Percentiles rank a stretch among this genome's conserved stretches.
phyloP scores from a whole-genome alignment of 2,888 invertebrate genomes.

The Xiphydria camelus region DNA sequence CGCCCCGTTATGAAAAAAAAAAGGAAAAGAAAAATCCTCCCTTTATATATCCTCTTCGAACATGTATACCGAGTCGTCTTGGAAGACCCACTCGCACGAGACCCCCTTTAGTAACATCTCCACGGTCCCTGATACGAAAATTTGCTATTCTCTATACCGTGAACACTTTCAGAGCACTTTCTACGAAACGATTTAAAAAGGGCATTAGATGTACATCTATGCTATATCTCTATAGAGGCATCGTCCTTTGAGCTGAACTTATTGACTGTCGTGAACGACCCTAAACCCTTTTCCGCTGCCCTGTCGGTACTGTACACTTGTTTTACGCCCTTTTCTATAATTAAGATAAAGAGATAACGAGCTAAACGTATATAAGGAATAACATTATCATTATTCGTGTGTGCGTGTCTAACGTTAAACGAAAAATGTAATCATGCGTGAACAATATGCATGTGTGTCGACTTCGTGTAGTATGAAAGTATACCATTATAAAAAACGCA shows the following conservation, averaged over 20 bases:
- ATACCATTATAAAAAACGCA: constrained; percentile 1
- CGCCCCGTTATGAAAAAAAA: too few relatives aligned
- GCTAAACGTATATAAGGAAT: constrained; percentile 4
- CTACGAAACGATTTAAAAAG: constrained; percentile 1
- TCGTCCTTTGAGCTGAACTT: not conserved
- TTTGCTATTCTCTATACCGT: too few relatives aligned
- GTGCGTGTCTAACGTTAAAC: constrained; percentile 4
- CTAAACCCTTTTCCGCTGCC: constrained; percentile 21
- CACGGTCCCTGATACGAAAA: too few relatives aligned
- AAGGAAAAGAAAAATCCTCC: too few relatives aligned
- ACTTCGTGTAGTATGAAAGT: constrained; percentile 17
- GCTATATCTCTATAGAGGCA: not conserved
- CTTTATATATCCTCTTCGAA: too few relatives aligned
- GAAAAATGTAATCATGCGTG: constrained; percentile 3
- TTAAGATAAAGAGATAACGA: constrained; percentile 3
- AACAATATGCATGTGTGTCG: constrained; percentile 7
- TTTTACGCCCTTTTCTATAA: constrained; percentile 28
- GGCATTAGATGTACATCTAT: not conserved
- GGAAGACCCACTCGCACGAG: too few relatives aligned
- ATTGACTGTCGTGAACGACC: constrained; percentile 3
- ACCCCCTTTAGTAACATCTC: too few relatives aligned
- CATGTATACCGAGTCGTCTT: too few relatives aligned
- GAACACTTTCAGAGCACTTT: constrained; percentile 4
- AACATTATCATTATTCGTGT: constrained; percentile 8
- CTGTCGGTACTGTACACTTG: constrained; percentile 21